phyloP scores from a whole-genome alignment of 2,797 vertebrate genomes.

The Myotis pilosus region DNA sequence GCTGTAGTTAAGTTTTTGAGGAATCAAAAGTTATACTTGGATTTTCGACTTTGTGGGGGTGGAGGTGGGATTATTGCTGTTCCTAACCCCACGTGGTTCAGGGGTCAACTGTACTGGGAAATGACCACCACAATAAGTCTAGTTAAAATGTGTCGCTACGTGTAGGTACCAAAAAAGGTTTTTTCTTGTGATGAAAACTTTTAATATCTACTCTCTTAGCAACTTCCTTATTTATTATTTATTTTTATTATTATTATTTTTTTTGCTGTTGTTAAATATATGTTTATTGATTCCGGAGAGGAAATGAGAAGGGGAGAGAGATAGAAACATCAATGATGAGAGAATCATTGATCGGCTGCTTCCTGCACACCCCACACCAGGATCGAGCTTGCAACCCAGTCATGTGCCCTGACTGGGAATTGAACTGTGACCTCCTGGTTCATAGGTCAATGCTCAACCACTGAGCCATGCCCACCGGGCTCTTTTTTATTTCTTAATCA shows the following conservation, averaged over 20 bases:
- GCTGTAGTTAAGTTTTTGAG: not conserved
- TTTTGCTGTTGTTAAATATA: too few species aligned
- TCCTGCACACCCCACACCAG: not conserved
- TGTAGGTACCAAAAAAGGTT: not conserved
- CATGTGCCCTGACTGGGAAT: not conserved
- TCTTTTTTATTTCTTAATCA: not conserved
- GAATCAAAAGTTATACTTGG: not conserved
- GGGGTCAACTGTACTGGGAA: not conserved
- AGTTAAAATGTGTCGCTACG: not conserved
- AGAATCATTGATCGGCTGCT: not conserved
- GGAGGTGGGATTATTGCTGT: not conserved
- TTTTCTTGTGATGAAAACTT: not conserved
- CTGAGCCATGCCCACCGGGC: not conserved
- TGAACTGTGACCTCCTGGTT: not conserved
- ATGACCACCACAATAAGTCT: not conserved
- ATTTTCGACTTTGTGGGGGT: not conserved
- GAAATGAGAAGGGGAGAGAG: not conserved
- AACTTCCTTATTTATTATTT: not conserved
- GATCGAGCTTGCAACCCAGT: not conserved
- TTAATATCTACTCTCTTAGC: not conserved
- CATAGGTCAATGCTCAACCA: not conserved
- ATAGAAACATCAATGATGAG: not conserved
- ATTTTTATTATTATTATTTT: not conserved
- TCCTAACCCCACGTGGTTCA: not conserved
- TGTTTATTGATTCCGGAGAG: not conserved